Evolutionary conservation across 2,113 vertebrate species (phyloP).

Genomic region (Ancistrus triradiatus): DNA sequence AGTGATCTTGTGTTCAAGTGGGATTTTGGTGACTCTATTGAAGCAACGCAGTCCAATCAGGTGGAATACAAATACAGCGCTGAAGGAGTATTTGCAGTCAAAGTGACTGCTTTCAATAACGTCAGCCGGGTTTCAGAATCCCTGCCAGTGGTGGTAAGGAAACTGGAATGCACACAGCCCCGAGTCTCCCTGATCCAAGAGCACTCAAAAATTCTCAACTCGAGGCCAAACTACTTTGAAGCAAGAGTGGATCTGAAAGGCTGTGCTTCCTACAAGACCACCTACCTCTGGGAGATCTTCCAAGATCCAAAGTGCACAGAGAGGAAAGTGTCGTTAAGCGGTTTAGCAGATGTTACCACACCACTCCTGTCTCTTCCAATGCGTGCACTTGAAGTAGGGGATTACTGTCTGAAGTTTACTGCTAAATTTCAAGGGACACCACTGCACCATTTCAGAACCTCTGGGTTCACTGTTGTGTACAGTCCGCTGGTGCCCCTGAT

Average conservation of each 20-base stretch:
- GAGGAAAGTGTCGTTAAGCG: conserved; percentile 38
- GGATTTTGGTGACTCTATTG: conserved; percentile 62
- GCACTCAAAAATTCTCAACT: conserved; percentile 51
- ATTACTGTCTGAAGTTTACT: conserved; percentile 66
- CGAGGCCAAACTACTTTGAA: conserved; percentile 66
- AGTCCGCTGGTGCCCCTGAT: conserved; percentile 65
- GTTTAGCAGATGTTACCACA: conserved; percentile 40
- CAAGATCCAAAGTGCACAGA: conserved; percentile 40
- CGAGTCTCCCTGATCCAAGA: conserved; percentile 52
- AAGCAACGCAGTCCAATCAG: conserved; percentile 35
- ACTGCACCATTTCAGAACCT: conserved; percentile 44
- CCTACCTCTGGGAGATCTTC: conserved; percentile 67
- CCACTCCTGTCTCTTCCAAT: conserved; percentile 62
- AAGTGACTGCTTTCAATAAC: conserved; percentile 59
- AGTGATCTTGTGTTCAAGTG: conserved; percentile 62
- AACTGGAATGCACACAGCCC: conserved; percentile 59
- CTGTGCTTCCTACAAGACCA: conserved; percentile 65
- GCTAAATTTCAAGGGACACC: conserved; percentile 61
- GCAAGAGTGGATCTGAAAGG: conserved; percentile 59
- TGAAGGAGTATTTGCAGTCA: conserved; percentile 53
- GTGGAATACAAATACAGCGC: conserved; percentile 54
- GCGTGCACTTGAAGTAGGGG: conserved; percentile 55
- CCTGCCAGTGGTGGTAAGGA: conserved; percentile 51
- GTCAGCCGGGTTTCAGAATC: conserved; percentile 56
- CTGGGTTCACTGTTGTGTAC: conserved; percentile 55